Conservation (phyloP, 2,888 invertebrate species). For the Stenolophus ochropezus region DNA sequence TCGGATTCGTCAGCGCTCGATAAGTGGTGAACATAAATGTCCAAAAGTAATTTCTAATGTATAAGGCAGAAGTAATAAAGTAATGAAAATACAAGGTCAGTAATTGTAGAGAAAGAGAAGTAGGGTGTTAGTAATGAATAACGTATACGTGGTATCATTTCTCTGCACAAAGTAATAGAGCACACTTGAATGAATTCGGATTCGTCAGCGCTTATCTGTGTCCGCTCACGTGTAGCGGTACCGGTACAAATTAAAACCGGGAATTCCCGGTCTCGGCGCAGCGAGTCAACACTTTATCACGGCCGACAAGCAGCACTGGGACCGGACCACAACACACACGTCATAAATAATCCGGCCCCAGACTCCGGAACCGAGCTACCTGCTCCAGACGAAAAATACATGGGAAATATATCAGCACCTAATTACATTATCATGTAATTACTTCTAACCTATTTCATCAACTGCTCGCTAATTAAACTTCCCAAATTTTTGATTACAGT, state of each 20-base stretch:
- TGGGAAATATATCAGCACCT: conserved; percentile 17
- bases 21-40: too few relatives aligned
- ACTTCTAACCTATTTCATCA: conserved; percentile 18
- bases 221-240: background rate
- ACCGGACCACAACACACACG: conserved; percentile 13
- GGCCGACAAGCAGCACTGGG: conserved; percentile 24
- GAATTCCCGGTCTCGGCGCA: conserved; percentile 54
- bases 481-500: background rate
- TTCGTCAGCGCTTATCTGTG: conserved; percentile 8
- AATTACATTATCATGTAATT: conserved; percentile 1
- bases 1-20: conserved; percentile 11
- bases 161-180: background rate
- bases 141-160: background rate
- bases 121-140: background rate
- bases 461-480: background rate
- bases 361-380: conserved; percentile 4
- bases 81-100: too few relatives aligned
- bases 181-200: conserved; percentile 1
- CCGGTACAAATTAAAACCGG: conserved; percentile 50
- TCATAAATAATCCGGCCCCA: conserved; percentile 17
- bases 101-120: background rate
- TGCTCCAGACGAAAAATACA: background rate
- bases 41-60: too few relatives aligned
- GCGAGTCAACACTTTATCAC: conserved; percentile 58
- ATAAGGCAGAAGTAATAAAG: too few relatives aligned